These are phyloP conservation scores for Lucinisca nassula DNA, from an alignment of 2,888 invertebrate genomes.

Conservation along the genomic window DNA sequence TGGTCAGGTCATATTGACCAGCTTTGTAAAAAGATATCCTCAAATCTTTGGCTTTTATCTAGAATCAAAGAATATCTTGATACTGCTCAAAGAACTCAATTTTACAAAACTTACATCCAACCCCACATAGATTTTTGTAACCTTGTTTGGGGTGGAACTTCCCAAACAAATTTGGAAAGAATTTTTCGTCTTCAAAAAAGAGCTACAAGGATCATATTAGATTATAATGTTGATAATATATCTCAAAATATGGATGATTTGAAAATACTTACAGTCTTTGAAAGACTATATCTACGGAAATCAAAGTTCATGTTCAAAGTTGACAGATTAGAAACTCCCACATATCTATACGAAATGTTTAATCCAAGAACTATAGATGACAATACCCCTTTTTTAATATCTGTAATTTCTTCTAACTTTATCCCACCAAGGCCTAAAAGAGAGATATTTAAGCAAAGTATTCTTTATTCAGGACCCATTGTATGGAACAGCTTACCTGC, in stretches of 20 bases:
- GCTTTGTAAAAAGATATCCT: background rate
- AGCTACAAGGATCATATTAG: background rate
- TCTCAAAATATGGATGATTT: background rate
- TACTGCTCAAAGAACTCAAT: background rate
- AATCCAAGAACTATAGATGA: too few relatives aligned
- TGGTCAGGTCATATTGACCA: background rate
- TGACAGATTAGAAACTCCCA: too few relatives aligned
- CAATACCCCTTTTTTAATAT: too few relatives aligned
- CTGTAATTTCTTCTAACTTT: too few relatives aligned
- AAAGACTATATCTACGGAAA: too few relatives aligned
- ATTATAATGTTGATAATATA: background rate
- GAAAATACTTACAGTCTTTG: background rate
- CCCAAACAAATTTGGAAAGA: background rate
- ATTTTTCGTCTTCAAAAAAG: background rate
- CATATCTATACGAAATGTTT: too few relatives aligned
- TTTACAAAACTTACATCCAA: background rate
- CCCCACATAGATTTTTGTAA: background rate
- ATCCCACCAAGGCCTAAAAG: too few relatives aligned
- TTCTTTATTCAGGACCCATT: too few relatives aligned
- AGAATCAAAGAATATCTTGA: background rate
- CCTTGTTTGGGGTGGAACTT: background rate
- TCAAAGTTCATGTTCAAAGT: too few relatives aligned
- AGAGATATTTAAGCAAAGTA: too few relatives aligned
- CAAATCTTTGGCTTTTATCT: background rate
- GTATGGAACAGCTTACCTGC: too few relatives aligned